Conservation (phyloP, 1,140 invertebrate species). For the Drosophila bipectinata region DNA sequence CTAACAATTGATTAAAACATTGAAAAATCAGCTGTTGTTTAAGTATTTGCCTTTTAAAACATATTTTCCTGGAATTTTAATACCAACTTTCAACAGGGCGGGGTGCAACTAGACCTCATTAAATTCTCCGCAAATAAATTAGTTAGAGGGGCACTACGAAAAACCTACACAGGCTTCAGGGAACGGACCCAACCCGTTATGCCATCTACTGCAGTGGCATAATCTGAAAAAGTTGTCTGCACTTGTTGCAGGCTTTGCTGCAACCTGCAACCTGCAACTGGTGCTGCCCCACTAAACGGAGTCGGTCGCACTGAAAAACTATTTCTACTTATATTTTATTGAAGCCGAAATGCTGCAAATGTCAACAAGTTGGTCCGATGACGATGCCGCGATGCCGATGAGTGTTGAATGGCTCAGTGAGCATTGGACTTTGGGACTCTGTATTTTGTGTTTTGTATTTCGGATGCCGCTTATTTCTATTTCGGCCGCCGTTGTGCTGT, state of each 20-base stretch:
- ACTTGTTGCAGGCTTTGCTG: constrained; percentile 63
- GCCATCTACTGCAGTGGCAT: constrained; percentile 37
- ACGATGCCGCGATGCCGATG: constrained; percentile 62
- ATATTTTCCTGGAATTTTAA: background rate
- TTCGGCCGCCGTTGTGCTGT: constrained; percentile 29
- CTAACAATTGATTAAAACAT: background rate
- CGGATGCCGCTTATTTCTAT: constrained; percentile 65
- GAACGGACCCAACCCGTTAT: constrained; percentile 42
- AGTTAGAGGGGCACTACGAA: background rate
- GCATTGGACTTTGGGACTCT: constrained; percentile 15
- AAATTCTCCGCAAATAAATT: constrained; percentile 13
- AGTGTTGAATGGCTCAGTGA: constrained; percentile 32
- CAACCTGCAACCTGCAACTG: constrained; percentile 15
- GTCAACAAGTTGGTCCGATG: constrained; percentile 71
- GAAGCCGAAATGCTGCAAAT: constrained; percentile 68
- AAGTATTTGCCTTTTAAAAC: background rate
- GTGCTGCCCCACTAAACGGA: constrained; percentile 66
- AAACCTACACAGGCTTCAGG: constrained; percentile 17
- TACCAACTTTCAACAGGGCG: background rate
- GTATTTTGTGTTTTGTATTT: constrained; percentile 18
- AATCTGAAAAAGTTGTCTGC: constrained; percentile 54
- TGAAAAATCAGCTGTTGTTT: background rate
- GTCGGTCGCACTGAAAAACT: constrained; percentile 57
- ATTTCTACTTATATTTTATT: constrained; percentile 79
- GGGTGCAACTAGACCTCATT: constrained; percentile 10